Conservation (phyloP, 2,888 invertebrate species). For the Timema podura region DNA sequence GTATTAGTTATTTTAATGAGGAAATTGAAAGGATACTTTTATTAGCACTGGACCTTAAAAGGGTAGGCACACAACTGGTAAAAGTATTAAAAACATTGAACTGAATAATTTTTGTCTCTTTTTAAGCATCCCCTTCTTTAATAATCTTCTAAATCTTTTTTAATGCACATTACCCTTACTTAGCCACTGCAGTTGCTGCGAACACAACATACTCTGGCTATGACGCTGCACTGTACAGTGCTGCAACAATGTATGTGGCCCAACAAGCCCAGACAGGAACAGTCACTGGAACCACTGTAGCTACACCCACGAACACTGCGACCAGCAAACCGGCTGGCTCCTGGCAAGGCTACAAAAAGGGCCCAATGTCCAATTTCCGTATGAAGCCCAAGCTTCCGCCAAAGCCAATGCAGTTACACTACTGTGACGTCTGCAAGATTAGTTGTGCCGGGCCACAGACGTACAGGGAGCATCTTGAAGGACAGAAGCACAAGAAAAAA, state of each 20-base stretch:
- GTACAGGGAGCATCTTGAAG: conserved; percentile 94
- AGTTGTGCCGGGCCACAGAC: conserved; percentile 92
- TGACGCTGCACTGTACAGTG: conserved; percentile 93
- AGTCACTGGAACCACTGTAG: conserved; percentile 20
- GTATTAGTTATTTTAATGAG: too few relatives aligned
- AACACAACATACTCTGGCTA: conserved; percentile 78
- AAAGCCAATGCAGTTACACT: conserved; percentile 90
- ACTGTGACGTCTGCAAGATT: conserved; percentile 98
- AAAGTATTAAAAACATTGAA: too few relatives aligned
- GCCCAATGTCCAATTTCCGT: conserved; percentile 45
- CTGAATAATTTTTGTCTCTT: too few relatives aligned
- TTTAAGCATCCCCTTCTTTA: too few relatives aligned
- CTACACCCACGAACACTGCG: conserved; percentile 38
- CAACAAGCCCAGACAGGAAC: conserved; percentile 56
- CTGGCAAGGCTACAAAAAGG: conserved; percentile 60
- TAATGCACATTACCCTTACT: not conserved
- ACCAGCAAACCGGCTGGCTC: conserved; percentile 44
- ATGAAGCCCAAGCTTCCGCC: conserved; percentile 76
- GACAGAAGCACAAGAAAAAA: conserved; percentile 98
- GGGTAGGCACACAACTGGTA: too few relatives aligned
- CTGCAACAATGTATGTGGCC: conserved; percentile 91
- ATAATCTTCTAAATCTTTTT: too few relatives aligned
- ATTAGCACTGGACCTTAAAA: too few relatives aligned
- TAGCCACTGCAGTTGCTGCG: conserved; percentile 53
- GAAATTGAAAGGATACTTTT: too few relatives aligned